Evolutionary conservation across 2,888 invertebrate species (phyloP), one percentile per base, ranked within the genome.

Genomic region (Drosophila rubida): DNA sequence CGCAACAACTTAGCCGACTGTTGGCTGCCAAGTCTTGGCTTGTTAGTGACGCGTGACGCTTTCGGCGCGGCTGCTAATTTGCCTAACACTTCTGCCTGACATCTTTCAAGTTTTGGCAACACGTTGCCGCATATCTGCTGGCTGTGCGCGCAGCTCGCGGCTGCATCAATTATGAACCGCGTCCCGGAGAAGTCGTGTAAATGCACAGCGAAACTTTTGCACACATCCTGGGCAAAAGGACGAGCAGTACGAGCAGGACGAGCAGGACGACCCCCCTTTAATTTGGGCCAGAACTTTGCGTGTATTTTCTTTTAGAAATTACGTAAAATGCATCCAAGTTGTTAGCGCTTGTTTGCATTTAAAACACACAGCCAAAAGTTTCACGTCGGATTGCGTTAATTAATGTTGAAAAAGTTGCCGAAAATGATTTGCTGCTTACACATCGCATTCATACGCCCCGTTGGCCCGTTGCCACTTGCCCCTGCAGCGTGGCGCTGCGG

Each of bases 131-230:
- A 62, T 63, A 69, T 76, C 80, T 76, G 11, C 32, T 80, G 53
- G n/a, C 27, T 54, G 13, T 22, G 16, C 48, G 16, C 51, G 50
- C 50, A 69, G 70, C 72, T 71, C 74, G 78, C 80, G 79, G 72
- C 78, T 64, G 85, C 82, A 82, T 82, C 87, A 87, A 87, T 82
- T 82, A 82, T 82, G 82, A 80, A 87, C 68, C 78, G 49, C 55
- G 64, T 64, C 57, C 67, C 49, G 58, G 53, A 66, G 61, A 73
- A 78, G 81, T 75, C 75, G 69, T 75, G 67, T 64, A 87, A 84
- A 75, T 82, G 75, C 81, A 75, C 69, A 81, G 66, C 68, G 45
- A 82, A 82, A 78, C 72, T 82, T 87, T 75, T 55, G 44, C 78
- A 66, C 69, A 70, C 67, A 65, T 14, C 16, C 39, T n/a, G n/a